phyloP scores from a whole-genome alignment of 2,113 vertebrate genomes.

The Myotis brandtii region DNA sequence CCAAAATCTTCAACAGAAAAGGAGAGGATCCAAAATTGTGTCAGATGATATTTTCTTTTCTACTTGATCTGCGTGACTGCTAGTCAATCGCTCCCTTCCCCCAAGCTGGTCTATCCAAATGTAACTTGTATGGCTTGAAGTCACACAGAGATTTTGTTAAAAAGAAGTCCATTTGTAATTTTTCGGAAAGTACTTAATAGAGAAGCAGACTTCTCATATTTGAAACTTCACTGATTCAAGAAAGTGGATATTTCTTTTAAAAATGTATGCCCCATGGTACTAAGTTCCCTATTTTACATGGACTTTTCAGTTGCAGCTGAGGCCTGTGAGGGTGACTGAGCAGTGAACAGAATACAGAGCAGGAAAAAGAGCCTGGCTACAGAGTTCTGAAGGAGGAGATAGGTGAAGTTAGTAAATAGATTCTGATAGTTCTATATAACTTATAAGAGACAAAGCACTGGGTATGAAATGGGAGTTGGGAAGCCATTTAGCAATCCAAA shows the following conservation, averaged over 20 bases:
- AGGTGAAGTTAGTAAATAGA: constrained; percentile 53
- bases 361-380: constrained; percentile 29
- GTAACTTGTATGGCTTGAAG: neutral
- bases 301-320: constrained; percentile 35
- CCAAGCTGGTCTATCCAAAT: neutral
- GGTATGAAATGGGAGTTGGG: constrained; percentile 69
- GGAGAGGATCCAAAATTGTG: neutral
- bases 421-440: constrained; percentile 59
- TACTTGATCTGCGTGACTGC: neutral
- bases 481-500: constrained; percentile 61
- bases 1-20: constrained; percentile 32
- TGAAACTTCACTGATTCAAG: neutral
- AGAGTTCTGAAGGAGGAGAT: constrained; percentile 59
- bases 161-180: neutral
- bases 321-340: constrained; percentile 40
- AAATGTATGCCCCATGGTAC: constrained; percentile 1
- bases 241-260: neutral
- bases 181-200: neutral
- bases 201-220: constrained; percentile 5
- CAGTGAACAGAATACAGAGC: constrained; percentile 74
- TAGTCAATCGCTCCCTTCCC: neutral
- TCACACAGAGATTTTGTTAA: neutral
- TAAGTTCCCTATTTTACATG: constrained; percentile 28
- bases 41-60: neutral
- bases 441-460: constrained; percentile 37